Evolutionary conservation across 2,113 vertebrate species (phyloP), one percentile per base, ranked within the genome.

Genomic region (Oryzias melastigma): DNA sequence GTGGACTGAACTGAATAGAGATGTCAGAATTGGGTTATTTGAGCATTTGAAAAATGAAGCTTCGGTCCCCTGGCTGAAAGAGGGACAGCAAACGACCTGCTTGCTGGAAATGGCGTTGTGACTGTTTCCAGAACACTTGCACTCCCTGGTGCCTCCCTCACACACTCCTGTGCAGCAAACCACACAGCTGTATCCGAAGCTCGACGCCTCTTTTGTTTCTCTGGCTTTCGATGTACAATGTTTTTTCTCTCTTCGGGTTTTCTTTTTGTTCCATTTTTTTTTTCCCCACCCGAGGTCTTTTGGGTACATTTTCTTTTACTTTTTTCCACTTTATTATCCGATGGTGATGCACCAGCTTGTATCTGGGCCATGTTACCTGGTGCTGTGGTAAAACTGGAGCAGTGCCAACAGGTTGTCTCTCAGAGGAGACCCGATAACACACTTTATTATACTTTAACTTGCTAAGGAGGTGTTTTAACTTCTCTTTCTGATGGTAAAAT

Each of bases 91-190:
- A 82, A 71, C 76, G 91, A 91, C 90, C 92, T 89, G 86, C 83
- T 92, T 93, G 85, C 90, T 90, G 83, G 86, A 91, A 92, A 92
- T 93, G 92, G 90, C 81, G 71, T 84, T 74, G 78, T 85, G 84
- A 82, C 84, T 85, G 82, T 90, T 90, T 91, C 85, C 84, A 85
- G 80, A 86, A 68, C 78, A 76, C 69, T 85, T 25, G 53, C 62
- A 56, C 73, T 87, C 84, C 78, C 80, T 76, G 73, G 77, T 84
- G 82, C 71, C 71, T 76, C 64, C 51, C 56, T 72, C 44, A 41
- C 73, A 58, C 62, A 58, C 65, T 61, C 68, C 57, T 71, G 51
- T 71, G 66, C 13, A 25, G 49, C 62, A 59, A 64, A 65, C 40
- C 57, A 62, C 69, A 60, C 75, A 71, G 54, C 22, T 58, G 57